A percentile compares a stretch with the other conserved stretches of the same genome.
Evolutionary conservation across 2,113 vertebrate genomes (phyloP).

Genomic region (Corvus hawaiiensis): DNA sequence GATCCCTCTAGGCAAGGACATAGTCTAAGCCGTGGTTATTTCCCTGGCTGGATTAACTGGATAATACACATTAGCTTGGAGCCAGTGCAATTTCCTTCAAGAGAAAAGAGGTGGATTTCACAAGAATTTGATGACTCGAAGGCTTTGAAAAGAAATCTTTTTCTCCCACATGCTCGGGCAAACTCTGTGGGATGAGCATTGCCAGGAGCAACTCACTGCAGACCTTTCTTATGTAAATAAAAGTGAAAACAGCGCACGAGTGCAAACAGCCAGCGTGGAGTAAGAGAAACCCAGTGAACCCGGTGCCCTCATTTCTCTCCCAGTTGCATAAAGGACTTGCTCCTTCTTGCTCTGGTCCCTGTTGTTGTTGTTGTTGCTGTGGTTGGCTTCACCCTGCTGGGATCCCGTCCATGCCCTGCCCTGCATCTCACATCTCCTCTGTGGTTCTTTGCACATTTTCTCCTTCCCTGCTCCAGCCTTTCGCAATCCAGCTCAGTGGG

Average conservation of each 20-base stretch:
- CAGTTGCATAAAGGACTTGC: conserved; percentile 41
- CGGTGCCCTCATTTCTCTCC: neutral
- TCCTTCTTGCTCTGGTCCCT: neutral
- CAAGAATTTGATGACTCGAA: conserved; percentile 28
- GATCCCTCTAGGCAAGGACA: neutral
- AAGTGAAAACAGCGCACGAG: conserved; percentile 35
- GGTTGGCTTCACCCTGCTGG: neutral
- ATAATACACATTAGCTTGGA: neutral
- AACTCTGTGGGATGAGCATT: neutral
- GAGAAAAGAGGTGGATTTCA: conserved; percentile 7
- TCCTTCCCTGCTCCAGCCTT: neutral
- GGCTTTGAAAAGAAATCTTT: conserved; percentile 32
- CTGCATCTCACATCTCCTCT: neutral
- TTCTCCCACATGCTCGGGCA: conserved; percentile 36
- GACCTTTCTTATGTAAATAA: conserved; percentile 32
- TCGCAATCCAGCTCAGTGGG: neutral
- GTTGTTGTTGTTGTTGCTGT: neutral
- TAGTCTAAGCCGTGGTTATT: neutral
- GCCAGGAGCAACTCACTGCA: conserved; percentile 1
- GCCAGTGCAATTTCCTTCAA: conserved; percentile 12
- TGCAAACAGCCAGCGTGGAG: neutral
- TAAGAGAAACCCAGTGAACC: conserved; percentile 28
- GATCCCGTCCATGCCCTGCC: neutral
- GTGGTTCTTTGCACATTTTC: neutral
- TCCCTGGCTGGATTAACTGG: neutral